Percentiles rank a stretch among this genome's conserved stretches.
These are phyloP conservation scores for Fistularia tabacaria DNA, from an alignment of 2,797 vertebrate genomes.

Conservation along the genomic window DNA sequence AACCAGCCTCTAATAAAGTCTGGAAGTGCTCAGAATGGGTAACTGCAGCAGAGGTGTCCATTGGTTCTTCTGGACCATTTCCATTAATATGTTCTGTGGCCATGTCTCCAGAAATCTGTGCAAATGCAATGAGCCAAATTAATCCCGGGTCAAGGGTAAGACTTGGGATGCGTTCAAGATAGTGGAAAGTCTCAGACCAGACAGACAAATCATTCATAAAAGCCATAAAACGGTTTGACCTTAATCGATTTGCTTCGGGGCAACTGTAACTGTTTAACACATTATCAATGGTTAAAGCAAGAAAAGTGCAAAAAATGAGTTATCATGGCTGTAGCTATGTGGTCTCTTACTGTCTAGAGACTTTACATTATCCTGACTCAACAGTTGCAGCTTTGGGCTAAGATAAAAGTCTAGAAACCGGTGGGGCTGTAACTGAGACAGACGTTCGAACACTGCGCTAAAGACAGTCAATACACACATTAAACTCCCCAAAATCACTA, in stretches of 20 bases:
- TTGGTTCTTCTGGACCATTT: conserved; percentile 99
- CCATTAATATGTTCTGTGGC: conserved; percentile 99
- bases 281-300: background rate
- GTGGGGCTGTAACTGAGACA: conserved; percentile 27
- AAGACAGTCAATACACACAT: conserved; percentile 29
- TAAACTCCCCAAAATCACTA: conserved; percentile 12
- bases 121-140: conserved; percentile 91
- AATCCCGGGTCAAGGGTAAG: conserved; percentile 72
- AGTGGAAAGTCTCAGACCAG: conserved; percentile 60
- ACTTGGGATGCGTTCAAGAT: conserved; percentile 58
- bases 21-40: conserved; percentile 99
- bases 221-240: conserved; percentile 1
- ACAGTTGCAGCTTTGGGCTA: conserved; percentile 36
- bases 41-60: conserved; percentile 99
- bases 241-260: background rate
- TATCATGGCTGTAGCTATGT: conserved; percentile 17
- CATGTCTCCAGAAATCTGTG: conserved; percentile 99
- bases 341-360: conserved; percentile 30
- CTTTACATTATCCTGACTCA: conserved; percentile 42
- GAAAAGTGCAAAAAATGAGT: conserved; percentile 6
- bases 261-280: conserved; percentile 1
- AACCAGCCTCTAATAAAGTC: conserved; percentile 99
- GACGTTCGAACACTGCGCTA: conserved; percentile 24
- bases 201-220: conserved; percentile 26
- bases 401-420: conserved; percentile 32